Base-by-base conservation (phyloP, 2,888 invertebrate species). In the Acanthosepion esculentum region DNA sequence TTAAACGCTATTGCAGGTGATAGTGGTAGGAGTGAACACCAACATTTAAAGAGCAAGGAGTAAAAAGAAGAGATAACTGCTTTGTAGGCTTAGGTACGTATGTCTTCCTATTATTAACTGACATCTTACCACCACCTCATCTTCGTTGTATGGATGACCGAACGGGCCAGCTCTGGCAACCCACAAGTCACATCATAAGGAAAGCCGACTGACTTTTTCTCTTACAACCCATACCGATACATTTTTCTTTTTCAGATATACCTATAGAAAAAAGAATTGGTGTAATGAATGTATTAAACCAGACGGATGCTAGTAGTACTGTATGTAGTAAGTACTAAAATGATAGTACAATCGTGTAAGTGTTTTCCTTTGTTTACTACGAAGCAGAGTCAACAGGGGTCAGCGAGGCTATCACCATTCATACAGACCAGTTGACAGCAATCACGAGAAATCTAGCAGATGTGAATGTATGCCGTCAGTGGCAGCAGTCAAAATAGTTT, bases 51-150 rank as follows among this genome's bases (percentile, higher is more conserved):
- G 78, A 78, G 78, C 12, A n/a, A 78, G 78, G 78, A 33, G 12
- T n/a, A 78, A 78, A 12, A 78, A 78, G n/a, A 78, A n/a, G 78
- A n/a, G 78, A 8, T 78, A n/a, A 29, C 29, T 78, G 78, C 78
- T n/a, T 78, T n/a, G 29, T 78, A 15, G 78, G 78, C 12, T 23
- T 33, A 33, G 78, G 78, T 78, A 78, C n/a, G 78, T 78, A 78
- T 78, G 78, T 78, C 78, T 78, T 78, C 78, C 78, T 78, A 33
- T 78, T 78, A 78, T 78, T 78, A 78, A 78, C 78, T 78, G 78
- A 78, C 78, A 78, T 78, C 78, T 78, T n/a, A n/a, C 64, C n/a
- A n/a, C 78, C 78, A 15, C 78, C 78, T 59, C 59, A 4, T 59
- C 59, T 23, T 59, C 59, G 78, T 29, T 78, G 78, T n/a, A 78